Evolutionary conservation across 35 echinoderm and acorn worm species (phyloP).

Genomic region (Apostichopus parvimensis): DNA sequence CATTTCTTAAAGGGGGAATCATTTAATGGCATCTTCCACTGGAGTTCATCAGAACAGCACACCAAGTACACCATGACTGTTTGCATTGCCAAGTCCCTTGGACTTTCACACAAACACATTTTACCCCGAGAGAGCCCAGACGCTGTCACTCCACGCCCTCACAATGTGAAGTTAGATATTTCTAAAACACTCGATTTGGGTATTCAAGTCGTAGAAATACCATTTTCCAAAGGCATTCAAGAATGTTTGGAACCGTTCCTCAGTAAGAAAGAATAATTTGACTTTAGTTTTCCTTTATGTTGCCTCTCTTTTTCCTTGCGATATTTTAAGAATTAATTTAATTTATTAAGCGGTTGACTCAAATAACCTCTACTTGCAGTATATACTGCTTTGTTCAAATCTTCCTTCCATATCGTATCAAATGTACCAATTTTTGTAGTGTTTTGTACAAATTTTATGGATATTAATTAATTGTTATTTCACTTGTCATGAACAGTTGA

Average conservation of each 20-base stretch:
- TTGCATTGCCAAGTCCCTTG: slow-evolving; percentile 68
- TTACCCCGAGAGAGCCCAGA: slow-evolving; percentile 39
- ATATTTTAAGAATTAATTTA: background rate
- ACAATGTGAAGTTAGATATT: slow-evolving; percentile 70
- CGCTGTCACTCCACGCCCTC: slow-evolving; percentile 64
- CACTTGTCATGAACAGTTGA: too few relatives aligned
- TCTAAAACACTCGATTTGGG: slow-evolving; percentile 66
- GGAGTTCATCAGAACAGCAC: slow-evolving; percentile 69
- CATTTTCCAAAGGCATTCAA: slow-evolving; percentile 69
- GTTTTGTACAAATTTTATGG: too few relatives aligned
- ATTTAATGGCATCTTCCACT: slow-evolving; percentile 79
- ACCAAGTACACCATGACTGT: slow-evolving; percentile 82
- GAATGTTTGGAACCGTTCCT: slow-evolving; percentile 63
- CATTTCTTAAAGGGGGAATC: slow-evolving; percentile 63
- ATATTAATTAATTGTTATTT: too few relatives aligned
- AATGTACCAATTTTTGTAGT: too few relatives aligned
- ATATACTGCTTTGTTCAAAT: too few relatives aligned
- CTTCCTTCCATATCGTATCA: too few relatives aligned
- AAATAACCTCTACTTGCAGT: too few relatives aligned
- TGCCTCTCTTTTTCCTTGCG: background rate
- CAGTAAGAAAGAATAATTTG: background rate
- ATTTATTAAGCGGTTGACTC: background rate
- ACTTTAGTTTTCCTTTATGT: background rate
- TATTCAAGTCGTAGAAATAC: slow-evolving; percentile 61
- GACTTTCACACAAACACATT: slow-evolving; percentile 71